Conservation (phyloP, 1,140 invertebrate species). For the Neodiprion fabricii region DNA sequence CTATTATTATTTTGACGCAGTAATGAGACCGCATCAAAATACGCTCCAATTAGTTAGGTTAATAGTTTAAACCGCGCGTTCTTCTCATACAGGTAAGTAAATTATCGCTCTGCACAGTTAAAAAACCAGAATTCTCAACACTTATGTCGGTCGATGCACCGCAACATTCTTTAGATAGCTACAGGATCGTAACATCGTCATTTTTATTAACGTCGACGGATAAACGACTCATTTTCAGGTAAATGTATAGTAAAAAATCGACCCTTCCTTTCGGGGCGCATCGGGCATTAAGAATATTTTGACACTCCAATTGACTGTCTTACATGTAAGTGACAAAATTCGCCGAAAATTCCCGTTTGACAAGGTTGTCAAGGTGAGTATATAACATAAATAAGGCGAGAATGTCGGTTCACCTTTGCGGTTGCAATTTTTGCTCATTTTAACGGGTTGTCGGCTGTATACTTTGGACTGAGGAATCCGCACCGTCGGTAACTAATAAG, state of each 20-base stretch:
- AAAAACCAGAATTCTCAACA: neutral
- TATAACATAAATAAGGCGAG: neutral
- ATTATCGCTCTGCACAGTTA: neutral
- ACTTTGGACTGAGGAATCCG: too few relatives aligned
- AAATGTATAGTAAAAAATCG: too few relatives aligned
- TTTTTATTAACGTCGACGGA: too few relatives aligned
- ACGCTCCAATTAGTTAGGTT: constrained; percentile 7
- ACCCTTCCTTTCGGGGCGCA: too few relatives aligned
- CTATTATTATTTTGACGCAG: neutral
- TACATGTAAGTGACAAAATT: too few relatives aligned
- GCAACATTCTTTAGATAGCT: too few relatives aligned
- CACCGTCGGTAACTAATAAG: too few relatives aligned
- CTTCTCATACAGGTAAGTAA: neutral
- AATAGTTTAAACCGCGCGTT: neutral
- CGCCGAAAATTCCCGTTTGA: neutral
- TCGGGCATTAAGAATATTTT: neutral
- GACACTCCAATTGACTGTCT: neutral
- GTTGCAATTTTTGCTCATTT: neutral
- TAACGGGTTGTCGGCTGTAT: too few relatives aligned
- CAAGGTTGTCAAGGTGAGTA: neutral
- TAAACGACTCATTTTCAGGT: too few relatives aligned
- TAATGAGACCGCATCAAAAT: neutral
- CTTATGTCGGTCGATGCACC: neutral
- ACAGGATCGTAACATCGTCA: too few relatives aligned
- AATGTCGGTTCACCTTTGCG: neutral